Base-by-base conservation (phyloP, 2,797 vertebrate species). In the Pseudomugil gertrudae region DNA sequence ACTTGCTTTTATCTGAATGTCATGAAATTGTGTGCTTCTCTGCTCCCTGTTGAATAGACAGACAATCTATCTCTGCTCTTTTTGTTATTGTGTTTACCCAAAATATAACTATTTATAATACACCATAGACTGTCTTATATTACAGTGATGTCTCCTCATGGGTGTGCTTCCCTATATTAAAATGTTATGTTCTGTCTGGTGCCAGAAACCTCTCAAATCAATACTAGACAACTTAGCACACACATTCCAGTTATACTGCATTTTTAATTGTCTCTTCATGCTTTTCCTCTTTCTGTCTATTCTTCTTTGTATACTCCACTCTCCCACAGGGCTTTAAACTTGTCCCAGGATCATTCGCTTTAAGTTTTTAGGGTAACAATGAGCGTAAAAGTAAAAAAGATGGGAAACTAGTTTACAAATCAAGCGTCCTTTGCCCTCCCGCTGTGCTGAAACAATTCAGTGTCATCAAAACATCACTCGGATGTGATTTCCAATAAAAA, bases 1-100 rank as follows among this genome's bases (percentile, higher is more conserved):
- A 66, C 84, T 82, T 74, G 65, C 79, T 86, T 88, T 86, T 82
- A 87, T 84, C 68, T 87, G 63, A 70, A 78, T 78, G 81, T 80
- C 76, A 79, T 77, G 50, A 75, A 74, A 68, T 73, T 30, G 33
- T 54, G 48, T 45, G 57, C 30, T 47, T 27, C 74, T 85, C 69
- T 76, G 27, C 78, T 74, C 51, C 35, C 17, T 51, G n/a, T 19
- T 15, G 14, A 63, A 67, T 21, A 54, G 32, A 56, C 15, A 57
- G 54, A 26, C 5, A 9, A 33, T 61, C 23, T 23, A 59, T 27
- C 23, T 61, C 17, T 61, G 32, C 55, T 74, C 29, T 55, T 53
- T 40, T 63, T 61, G 62, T 48, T 55, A 3, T 21, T 51, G 27
- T 78, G 65, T 78, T 76, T 70, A 62, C 5, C 17, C 26, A 27